phyloP scores from a whole-genome alignment of 2,797 vertebrate genomes.

The Parambassis ranga region DNA sequence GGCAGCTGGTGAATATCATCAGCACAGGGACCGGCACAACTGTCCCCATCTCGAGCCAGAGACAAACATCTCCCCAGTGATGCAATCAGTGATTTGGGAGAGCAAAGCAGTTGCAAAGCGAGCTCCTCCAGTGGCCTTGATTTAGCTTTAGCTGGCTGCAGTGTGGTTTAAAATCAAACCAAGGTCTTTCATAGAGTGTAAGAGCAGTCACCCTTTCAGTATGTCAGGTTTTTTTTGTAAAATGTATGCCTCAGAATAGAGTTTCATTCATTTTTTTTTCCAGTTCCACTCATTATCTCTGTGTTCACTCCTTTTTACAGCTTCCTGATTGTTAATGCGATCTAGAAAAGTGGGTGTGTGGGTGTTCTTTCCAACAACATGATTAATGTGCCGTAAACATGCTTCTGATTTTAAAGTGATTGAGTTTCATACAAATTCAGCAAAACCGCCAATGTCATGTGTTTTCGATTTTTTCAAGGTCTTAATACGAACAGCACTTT shows the following conservation, averaged over 20 bases:
- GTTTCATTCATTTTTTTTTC: neutral
- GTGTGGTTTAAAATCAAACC: slow-evolving; percentile 27
- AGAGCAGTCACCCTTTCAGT: neutral
- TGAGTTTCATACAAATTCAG: slow-evolving; percentile 6
- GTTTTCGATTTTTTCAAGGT: neutral
- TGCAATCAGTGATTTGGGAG: slow-evolving; percentile 28
- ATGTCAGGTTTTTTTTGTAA: slow-evolving; percentile 14
- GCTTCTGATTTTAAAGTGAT: slow-evolving; percentile 2
- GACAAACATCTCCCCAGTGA: slow-evolving; percentile 30
- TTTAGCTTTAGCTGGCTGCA: slow-evolving; percentile 4
- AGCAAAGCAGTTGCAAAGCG: slow-evolving; percentile 14
- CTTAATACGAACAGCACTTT: too few relatives aligned
- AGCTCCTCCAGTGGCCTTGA: slow-evolving; percentile 34
- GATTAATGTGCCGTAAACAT: slow-evolving; percentile 32
- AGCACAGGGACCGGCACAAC: slow-evolving; percentile 19
- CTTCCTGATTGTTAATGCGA: slow-evolving; percentile 26
- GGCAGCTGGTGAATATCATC: slow-evolving; percentile 37
- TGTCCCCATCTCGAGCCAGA: slow-evolving; percentile 50
- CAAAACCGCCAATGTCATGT: neutral
- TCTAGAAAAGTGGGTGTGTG: slow-evolving; percentile 1
- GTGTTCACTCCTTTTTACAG: neutral
- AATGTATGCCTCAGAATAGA: neutral
- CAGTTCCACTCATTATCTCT: neutral
- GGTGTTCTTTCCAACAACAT: slow-evolving; percentile 4
- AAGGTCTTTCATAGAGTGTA: neutral